A percentile compares a stretch with the other conserved stretches of the same genome.
Conservation (phyloP, 2,888 invertebrate genomes). For the Steinernema hermaphroditum region DNA sequence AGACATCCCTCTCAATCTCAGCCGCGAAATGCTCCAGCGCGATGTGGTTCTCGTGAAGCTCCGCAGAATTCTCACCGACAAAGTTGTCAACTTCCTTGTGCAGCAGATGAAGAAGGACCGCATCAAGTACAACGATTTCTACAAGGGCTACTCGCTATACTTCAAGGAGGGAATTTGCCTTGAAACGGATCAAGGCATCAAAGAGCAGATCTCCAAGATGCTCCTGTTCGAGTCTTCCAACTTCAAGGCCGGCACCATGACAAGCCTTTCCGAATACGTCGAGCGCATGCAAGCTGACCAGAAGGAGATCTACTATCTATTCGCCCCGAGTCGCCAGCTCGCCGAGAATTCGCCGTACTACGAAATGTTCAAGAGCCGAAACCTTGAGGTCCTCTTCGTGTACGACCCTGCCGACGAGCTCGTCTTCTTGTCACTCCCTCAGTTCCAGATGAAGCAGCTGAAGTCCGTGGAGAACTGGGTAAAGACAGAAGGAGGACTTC, state of each 20-base stretch:
- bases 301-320: constrained; percentile 86
- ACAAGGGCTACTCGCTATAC: constrained; percentile 87
- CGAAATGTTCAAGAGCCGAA: constrained; percentile 84
- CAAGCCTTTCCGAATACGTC: constrained; percentile 80
- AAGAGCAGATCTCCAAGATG: constrained; percentile 86
- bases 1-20: constrained; percentile 94
- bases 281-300: constrained; percentile 78
- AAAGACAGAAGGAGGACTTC: constrained; percentile 64
- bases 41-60: constrained; percentile 84
- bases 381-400: constrained; percentile 89
- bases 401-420: constrained; percentile 93
- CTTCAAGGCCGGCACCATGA: constrained; percentile 64
- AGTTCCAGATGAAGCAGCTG: constrained; percentile 78
- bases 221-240: constrained; percentile 89
- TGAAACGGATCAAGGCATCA: constrained; percentile 78
- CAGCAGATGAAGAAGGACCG: constrained; percentile 84
- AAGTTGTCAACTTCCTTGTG: constrained; percentile 81
- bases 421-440: constrained; percentile 78
- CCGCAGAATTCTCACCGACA: constrained; percentile 80
- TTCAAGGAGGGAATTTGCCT: constrained; percentile 93
- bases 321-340: constrained; percentile 87
- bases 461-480: constrained; percentile 92
- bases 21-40: constrained; percentile 91
- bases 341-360: constrained; percentile 93
- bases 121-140: constrained; percentile 81